phyloP scores from a whole-genome alignment of 2,888 invertebrate genomes.

The Ischnura elegans region DNA sequence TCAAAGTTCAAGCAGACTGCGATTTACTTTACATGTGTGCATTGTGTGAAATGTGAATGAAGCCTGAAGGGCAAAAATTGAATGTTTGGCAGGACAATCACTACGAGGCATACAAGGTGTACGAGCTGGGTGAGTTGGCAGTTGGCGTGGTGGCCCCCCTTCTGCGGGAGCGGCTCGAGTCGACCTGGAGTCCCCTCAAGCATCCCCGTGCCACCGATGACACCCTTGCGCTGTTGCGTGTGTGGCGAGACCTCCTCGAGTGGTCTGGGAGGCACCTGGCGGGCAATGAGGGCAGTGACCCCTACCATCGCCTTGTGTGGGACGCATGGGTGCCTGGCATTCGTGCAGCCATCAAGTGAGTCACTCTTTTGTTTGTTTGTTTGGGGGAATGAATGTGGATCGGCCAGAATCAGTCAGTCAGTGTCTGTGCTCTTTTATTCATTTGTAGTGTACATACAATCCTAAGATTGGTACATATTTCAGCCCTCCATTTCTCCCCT shows the following conservation, averaged over 20 bases:
- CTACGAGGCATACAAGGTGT: constrained; percentile 89
- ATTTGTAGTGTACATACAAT: too few relatives aligned
- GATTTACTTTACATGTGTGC: too few relatives aligned
- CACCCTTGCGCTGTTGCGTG: constrained; percentile 79
- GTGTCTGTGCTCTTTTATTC: too few relatives aligned
- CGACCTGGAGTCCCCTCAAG: constrained; percentile 89
- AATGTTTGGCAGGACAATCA: constrained; percentile 83
- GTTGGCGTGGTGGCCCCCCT: constrained; percentile 91
- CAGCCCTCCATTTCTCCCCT: too few relatives aligned
- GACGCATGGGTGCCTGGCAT: constrained; percentile 94
- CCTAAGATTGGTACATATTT: too few relatives aligned
- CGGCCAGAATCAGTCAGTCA: too few relatives aligned
- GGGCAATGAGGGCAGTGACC: constrained; percentile 79
- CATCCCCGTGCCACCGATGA: constrained; percentile 84
- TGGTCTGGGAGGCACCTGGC: constrained; percentile 66
- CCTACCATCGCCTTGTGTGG: constrained; percentile 93
- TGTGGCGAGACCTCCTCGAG: constrained; percentile 85
- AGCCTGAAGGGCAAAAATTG: too few relatives aligned
- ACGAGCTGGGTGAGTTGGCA: constrained; percentile 90
- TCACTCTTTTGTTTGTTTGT: constrained; percentile 72
- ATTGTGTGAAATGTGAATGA: too few relatives aligned
- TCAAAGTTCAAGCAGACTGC: too few relatives aligned
- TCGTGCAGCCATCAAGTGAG: constrained; percentile 85
- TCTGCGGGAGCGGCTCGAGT: constrained; percentile 86
- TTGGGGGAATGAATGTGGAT: too few relatives aligned